Percentiles rank a stretch among this genome's conserved stretches.
phyloP scores from a whole-genome alignment of 2,797 vertebrate species.

The Mormyrops attenuatus region DNA sequence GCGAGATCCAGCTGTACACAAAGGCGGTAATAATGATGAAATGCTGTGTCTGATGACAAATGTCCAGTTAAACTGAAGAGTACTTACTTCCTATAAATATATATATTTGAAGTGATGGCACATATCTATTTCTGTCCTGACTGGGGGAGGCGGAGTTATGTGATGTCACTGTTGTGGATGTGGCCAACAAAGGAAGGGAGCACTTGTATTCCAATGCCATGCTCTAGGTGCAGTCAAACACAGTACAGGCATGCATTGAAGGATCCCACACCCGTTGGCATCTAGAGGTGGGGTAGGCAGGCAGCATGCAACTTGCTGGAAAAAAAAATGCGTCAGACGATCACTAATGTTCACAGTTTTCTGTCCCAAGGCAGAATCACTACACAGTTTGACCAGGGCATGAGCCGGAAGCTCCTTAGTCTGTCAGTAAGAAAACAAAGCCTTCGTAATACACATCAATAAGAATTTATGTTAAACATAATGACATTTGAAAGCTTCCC shows the following conservation, averaged over 20 bases:
- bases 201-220: neutral
- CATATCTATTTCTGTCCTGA: neutral
- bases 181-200: neutral
- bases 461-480: slow-evolving; percentile 9
- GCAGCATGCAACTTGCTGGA: neutral
- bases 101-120: neutral
- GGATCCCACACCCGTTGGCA: neutral
- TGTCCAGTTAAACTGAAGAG: slow-evolving; percentile 13
- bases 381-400: neutral
- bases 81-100: neutral
- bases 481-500: neutral
- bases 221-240: neutral
- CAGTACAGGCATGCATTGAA: neutral
- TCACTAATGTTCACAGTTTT: neutral
- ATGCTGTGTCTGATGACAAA: slow-evolving; percentile 6
- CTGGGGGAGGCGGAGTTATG: neutral
- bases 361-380: neutral
- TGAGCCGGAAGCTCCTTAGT: neutral
- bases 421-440: neutral
- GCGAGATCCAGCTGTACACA: neutral
- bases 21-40: neutral
- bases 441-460: neutral
- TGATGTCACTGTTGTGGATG: neutral
- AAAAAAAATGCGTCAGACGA: neutral
- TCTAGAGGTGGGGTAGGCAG: neutral